A percentile compares a stretch with the other conserved stretches of the same genome.
These are phyloP conservation scores for Melitaea cinxia DNA, from an alignment of 1,140 invertebrate genomes.

Conservation along the genomic window DNA sequence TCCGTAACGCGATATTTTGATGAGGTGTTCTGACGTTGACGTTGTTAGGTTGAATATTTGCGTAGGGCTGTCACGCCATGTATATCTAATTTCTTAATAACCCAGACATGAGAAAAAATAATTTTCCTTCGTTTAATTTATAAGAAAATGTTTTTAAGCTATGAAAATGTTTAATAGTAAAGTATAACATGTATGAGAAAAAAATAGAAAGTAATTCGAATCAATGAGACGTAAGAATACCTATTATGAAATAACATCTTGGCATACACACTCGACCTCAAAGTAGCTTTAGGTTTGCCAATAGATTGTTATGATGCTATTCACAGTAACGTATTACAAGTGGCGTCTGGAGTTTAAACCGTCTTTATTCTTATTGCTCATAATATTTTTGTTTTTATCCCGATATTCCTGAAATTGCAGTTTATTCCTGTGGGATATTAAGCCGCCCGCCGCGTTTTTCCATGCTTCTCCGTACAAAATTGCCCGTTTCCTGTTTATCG, in stretches of 20 bases:
- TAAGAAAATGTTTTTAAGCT: too few species aligned
- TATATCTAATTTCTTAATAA: not conserved
- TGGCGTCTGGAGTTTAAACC: conserved; percentile 31
- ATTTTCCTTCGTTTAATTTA: too few species aligned
- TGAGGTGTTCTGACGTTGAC: conserved; percentile 62
- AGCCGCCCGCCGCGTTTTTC: conserved; percentile 52
- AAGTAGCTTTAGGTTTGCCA: conserved; percentile 35
- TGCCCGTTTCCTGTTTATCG: conserved; percentile 54
- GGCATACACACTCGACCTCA: conserved; percentile 32
- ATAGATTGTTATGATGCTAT: conserved; percentile 56
- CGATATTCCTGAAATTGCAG: conserved; percentile 55
- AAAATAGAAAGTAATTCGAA: not conserved
- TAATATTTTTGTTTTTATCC: conserved; percentile 55
- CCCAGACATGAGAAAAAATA: not conserved
- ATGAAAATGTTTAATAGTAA: too few species aligned
- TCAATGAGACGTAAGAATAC: conserved; percentile 3
- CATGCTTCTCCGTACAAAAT: conserved; percentile 50
- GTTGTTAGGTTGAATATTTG: conserved; percentile 31
- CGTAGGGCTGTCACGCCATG: conserved; percentile 15
- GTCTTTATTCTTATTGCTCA: conserved; percentile 46
- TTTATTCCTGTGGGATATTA: conserved; percentile 59
- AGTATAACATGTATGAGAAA: not conserved
- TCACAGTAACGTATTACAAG: conserved; percentile 57
- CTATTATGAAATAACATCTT: conserved; percentile 22
- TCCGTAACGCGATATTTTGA: conserved; percentile 77